Evolutionary conservation across 2,888 invertebrate species (phyloP), one percentile per base, ranked within the genome.

Genomic region (Drosophila paracracens): DNA sequence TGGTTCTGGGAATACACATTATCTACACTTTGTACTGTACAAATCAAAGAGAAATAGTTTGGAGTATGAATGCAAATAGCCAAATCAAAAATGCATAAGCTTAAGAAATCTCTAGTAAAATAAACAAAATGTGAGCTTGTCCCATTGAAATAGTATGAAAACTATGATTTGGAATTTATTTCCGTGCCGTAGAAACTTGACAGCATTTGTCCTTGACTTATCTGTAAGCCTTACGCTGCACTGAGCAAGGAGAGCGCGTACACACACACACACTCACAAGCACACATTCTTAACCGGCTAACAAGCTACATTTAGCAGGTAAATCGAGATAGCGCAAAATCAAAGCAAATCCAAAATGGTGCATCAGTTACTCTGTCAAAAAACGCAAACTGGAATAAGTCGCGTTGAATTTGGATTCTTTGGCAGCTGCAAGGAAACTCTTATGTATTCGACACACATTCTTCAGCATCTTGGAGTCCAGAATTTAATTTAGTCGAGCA

Each of bases 191-290:
- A 78, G 66, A 72, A 79, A 74, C 50, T 76, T 73, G 63, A 57
- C 72, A 80, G 86, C 64, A 69, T 72, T 74, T 69, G 63, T 65
- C 59, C 76, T 71, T 77, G 79, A 83, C 83, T 86, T 86, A 88
- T 85, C 84, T 81, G 56, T 48, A 29, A 71, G 61, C 56, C 81
- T 83, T 72, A 77, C 86, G 83, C 83, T 84, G 75, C 76, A 69
- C 81, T 81, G 83, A 72, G 63, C 89, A 88, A 52, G 40, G 18
- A 25, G 53, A 46, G 29, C 25, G 70, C 40, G 54, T 1, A 36
- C 48, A 65, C 38, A 56, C 25, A 21, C 46, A 60, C 61, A 16
- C 60, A 43, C 59, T 72, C 57, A 64, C 6, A 59, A 50, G 64
- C 31, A 67, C 53, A 46, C 38, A 61, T 58, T 57, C n/a, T 63